Evolutionary conservation across 2,888 invertebrate genomes (phyloP).

Genomic region (Aleiodes alternator): DNA sequence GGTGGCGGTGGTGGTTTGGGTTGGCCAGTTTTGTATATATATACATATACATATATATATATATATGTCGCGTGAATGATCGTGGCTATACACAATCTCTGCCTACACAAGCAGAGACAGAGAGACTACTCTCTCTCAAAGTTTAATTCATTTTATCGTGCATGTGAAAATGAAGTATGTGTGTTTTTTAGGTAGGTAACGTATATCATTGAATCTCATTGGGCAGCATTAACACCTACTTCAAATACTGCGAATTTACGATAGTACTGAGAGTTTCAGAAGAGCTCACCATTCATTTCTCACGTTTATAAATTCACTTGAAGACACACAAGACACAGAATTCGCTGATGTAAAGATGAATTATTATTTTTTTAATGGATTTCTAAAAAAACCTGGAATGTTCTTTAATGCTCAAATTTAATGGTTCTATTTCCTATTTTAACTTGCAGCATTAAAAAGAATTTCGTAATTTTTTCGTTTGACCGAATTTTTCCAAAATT

Average conservation of each 20-base stretch:
- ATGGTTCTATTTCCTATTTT: too few relatives aligned
- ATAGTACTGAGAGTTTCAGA: not conserved
- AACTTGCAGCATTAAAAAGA: too few relatives aligned
- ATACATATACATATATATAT: not conserved
- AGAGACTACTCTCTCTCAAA: not conserved
- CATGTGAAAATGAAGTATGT: conserved; percentile 1
- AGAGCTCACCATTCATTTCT: too few relatives aligned
- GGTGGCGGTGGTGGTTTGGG: conserved; percentile 57
- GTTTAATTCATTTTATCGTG: conserved; percentile 1
- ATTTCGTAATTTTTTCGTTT: too few relatives aligned
- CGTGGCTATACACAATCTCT: not conserved
- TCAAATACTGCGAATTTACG: not conserved
- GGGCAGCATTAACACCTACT: conserved; percentile 12
- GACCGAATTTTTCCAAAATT: too few relatives aligned
- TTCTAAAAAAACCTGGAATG: too few relatives aligned
- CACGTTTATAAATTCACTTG: too few relatives aligned
- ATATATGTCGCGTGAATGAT: not conserved
- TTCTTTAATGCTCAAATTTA: too few relatives aligned
- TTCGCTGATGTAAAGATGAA: too few relatives aligned
- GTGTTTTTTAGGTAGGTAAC: not conserved
- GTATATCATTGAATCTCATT: conserved; percentile 23
- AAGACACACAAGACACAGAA: too few relatives aligned
- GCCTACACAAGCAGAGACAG: too few relatives aligned
- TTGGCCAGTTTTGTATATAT: not conserved
- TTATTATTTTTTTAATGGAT: too few relatives aligned